Evolutionary conservation across 2,888 invertebrate genomes (phyloP).

Genomic region (Tillus elongatus): DNA sequence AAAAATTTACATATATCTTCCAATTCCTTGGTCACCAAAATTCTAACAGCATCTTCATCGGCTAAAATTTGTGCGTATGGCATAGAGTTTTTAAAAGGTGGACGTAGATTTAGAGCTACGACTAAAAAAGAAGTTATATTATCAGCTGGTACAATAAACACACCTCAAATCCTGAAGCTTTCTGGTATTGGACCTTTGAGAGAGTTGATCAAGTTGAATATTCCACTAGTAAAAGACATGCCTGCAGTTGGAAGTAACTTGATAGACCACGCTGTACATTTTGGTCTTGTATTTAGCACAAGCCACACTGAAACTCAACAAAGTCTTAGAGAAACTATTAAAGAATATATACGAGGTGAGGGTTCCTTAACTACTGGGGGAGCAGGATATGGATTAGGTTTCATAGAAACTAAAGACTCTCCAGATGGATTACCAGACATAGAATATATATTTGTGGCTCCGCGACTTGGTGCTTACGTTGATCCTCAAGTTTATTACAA

Average conservation of each 20-base stretch:
- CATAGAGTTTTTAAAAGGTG: constrained; percentile 64
- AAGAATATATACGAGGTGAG: constrained; percentile 20
- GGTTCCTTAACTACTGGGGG: constrained; percentile 20
- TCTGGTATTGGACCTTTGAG: constrained; percentile 29
- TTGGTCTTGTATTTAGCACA: constrained; percentile 19
- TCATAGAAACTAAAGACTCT: constrained; percentile 8
- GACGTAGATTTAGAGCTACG: constrained; percentile 52
- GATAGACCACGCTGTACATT: constrained; percentile 26
- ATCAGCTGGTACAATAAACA: constrained; percentile 86
- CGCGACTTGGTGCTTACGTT: constrained; percentile 7
- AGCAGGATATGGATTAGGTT: constrained; percentile 9
- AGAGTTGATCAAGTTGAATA: constrained; percentile 21
- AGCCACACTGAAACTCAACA: constrained; percentile 13
- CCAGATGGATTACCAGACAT: constrained; percentile 8
- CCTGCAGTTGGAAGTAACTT: constrained; percentile 26
- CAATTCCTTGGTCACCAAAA: constrained; percentile 61
- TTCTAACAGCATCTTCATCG: constrained; percentile 57
- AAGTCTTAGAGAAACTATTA: constrained; percentile 14
- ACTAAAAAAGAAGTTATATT: constrained; percentile 72
- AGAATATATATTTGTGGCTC: constrained; percentile 10
- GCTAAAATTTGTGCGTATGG: constrained; percentile 56
- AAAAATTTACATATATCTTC: constrained; percentile 66
- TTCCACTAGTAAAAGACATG: constrained; percentile 23
- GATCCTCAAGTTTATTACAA: background rate
- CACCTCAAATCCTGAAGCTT: constrained; percentile 28